These are phyloP conservation scores for Amaurobius ferox DNA, from an alignment of 2,888 invertebrate species.

Conservation along the genomic window DNA sequence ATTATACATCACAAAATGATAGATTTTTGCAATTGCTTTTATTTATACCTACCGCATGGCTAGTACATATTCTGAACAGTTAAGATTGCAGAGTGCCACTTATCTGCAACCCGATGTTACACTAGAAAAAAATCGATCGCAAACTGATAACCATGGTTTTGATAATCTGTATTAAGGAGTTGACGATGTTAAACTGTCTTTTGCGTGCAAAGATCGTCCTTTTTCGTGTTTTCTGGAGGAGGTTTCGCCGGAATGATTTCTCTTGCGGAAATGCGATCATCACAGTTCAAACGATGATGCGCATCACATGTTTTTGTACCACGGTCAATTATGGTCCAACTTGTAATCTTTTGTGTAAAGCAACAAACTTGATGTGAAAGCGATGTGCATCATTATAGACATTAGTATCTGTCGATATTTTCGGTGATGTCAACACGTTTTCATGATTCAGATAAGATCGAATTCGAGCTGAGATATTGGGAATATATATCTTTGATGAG, in stretches of 20 bases:
- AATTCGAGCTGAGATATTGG: too few species aligned
- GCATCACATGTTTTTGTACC: too few species aligned
- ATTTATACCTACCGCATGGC: conserved; percentile 56
- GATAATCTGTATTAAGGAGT: conserved; percentile 25
- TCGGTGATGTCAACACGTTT: too few species aligned
- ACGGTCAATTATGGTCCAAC: too few species aligned
- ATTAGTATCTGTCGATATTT: too few species aligned
- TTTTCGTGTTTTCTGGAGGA: neutral
- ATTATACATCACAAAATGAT: neutral
- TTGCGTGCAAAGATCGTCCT: conserved; percentile 35
- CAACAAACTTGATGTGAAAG: too few species aligned
- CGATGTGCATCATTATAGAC: too few species aligned
- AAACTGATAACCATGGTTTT: conserved; percentile 34
- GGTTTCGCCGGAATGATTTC: neutral
- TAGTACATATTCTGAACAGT: neutral
- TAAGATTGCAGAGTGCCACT: conserved; percentile 41
- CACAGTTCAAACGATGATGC: neutral
- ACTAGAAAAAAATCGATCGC: conserved; percentile 32
- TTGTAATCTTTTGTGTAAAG: too few species aligned
- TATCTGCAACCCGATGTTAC: conserved; percentile 31
- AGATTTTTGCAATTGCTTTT: neutral
- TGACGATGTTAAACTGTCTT: conserved; percentile 39
- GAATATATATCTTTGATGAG: too few species aligned
- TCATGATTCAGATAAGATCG: too few species aligned
- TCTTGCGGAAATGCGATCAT: neutral